These are phyloP conservation scores for Drosophila auraria DNA, from an alignment of 1,140 invertebrate species.

Conservation along the genomic window DNA sequence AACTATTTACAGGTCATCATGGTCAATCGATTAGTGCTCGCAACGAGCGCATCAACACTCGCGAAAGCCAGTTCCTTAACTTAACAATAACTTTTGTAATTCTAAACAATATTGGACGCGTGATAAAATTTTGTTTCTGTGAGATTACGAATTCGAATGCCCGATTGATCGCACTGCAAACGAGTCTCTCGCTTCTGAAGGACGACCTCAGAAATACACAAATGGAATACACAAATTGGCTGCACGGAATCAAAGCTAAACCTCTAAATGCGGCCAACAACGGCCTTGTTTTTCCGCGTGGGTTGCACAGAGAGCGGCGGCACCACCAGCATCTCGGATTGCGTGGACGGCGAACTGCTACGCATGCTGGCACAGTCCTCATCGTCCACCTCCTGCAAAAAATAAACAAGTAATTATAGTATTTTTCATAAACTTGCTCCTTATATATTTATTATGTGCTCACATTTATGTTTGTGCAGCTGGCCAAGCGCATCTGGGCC, in stretches of 20 bases:
- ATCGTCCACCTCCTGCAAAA: slow-evolving; percentile 88
- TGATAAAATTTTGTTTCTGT: slow-evolving; percentile 42
- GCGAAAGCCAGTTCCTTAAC: slow-evolving; percentile 30
- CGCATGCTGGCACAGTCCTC: slow-evolving; percentile 86
- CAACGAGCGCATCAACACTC: slow-evolving; percentile 74
- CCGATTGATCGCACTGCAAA: slow-evolving; percentile 32
- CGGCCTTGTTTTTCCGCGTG: slow-evolving; percentile 89
- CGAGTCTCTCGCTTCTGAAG: slow-evolving; percentile 36
- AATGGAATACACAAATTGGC: slow-evolving; percentile 65
- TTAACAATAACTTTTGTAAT: slow-evolving; percentile 55
- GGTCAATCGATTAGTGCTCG: slow-evolving; percentile 46
- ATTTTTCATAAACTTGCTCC: background rate
- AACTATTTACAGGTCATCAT: slow-evolving; percentile 68
- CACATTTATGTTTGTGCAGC: slow-evolving; percentile 94
- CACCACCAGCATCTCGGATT: slow-evolving; percentile 89
- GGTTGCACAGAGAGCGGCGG: slow-evolving; percentile 93
- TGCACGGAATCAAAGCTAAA: slow-evolving; percentile 22
- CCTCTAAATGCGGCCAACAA: slow-evolving; percentile 67
- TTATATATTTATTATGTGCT: slow-evolving; percentile 82
- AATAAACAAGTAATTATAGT: slow-evolving; percentile 52
- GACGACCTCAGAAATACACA: slow-evolving; percentile 43
- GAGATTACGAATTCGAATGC: slow-evolving; percentile 63
- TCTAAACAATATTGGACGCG: slow-evolving; percentile 65
- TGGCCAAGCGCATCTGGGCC: slow-evolving; percentile 92
- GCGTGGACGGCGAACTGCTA: slow-evolving; percentile 86